Conservation (phyloP, 2,797 vertebrate species). For the Sebastes minor region DNA sequence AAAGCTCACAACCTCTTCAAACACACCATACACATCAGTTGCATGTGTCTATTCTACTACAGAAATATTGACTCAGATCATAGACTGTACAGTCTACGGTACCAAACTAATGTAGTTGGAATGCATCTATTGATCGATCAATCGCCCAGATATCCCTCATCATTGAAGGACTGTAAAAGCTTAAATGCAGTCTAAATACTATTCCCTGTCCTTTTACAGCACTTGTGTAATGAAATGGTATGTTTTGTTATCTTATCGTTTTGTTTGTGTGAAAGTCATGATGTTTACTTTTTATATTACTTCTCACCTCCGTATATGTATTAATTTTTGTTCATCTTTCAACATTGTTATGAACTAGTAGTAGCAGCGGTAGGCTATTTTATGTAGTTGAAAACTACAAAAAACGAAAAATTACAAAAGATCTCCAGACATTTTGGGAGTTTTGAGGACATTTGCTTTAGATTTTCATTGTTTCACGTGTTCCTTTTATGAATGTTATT, state of each 20-base stretch:
- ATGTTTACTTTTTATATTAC: conserved; percentile 86
- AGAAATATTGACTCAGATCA: not conserved
- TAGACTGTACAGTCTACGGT: not conserved
- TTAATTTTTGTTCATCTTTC: conserved; percentile 48
- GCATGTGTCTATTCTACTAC: not conserved
- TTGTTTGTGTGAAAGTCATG: conserved; percentile 83
- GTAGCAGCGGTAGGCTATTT: conserved; percentile 41
- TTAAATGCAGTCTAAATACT: conserved; percentile 31
- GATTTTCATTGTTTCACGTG: conserved; percentile 32
- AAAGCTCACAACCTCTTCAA: not conserved
- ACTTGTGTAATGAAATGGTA: conserved; percentile 87
- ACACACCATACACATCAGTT: not conserved
- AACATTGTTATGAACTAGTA: conserved; percentile 49
- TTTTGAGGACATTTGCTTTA: conserved; percentile 51
- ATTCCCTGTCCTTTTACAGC: conserved; percentile 76
- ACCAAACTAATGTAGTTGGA: not conserved
- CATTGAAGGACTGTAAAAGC: conserved; percentile 23
- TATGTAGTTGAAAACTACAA: conserved; percentile 17
- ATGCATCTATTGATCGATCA: not conserved
- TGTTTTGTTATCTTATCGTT: conserved; percentile 76
- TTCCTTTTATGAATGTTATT: conserved; percentile 49
- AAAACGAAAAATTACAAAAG: conserved; percentile 26
- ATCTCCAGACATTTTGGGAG: conserved; percentile 37
- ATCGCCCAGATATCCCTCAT: conserved; percentile 43
- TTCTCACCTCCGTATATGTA: conserved; percentile 54